phyloP scores from a whole-genome alignment of 2,113 vertebrate species.

The Nothocercus nigrocapillus region DNA sequence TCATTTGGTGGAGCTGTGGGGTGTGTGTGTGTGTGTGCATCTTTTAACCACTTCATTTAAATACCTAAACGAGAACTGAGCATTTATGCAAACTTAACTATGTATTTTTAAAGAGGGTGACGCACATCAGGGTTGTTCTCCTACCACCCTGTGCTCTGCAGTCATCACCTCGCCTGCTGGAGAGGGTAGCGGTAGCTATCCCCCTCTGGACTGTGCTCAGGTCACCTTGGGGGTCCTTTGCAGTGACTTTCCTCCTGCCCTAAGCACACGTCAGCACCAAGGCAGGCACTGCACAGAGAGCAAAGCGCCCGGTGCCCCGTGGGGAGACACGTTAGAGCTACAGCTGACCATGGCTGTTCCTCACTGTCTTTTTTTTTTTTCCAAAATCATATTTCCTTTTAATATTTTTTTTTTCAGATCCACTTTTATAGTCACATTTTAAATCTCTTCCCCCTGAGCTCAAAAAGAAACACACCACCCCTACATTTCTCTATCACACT shows the following conservation, averaged over 20 bases:
- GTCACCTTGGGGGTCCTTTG: not conserved
- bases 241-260: not conserved
- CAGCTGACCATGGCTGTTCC: accelerated
- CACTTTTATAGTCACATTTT: not conserved
- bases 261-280: not conserved
- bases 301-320: not conserved
- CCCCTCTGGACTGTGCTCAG: not conserved
- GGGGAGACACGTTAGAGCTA: not conserved
- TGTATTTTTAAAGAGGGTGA: not conserved
- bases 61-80: not conserved
- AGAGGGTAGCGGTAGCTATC: not conserved
- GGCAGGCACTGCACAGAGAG: not conserved
- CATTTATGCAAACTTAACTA: not conserved
- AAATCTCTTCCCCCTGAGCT: not conserved
- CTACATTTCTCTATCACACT: not conserved
- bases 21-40: not conserved
- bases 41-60: not conserved
- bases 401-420: not conserved
- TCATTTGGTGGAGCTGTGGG: not conserved
- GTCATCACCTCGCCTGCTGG: not conserved
- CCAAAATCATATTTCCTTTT: not conserved
- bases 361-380: not conserved
- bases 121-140: not conserved
- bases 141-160: not conserved
- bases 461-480: not conserved